phyloP scores from a whole-genome alignment of 2,888 invertebrate genomes.

The Trichopria drosophilae region DNA sequence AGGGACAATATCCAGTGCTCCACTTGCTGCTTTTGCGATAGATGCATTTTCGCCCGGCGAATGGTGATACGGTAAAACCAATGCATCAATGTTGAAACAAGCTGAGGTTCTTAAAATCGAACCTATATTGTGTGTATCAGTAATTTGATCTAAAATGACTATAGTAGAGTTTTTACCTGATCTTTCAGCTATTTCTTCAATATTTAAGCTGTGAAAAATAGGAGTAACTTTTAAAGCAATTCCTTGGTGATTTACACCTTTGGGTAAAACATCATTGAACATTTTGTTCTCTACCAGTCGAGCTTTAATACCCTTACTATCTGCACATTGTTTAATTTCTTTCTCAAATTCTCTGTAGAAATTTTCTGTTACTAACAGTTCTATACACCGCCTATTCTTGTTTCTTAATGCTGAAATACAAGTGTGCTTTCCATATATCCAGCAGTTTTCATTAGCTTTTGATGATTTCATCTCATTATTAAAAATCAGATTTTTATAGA shows the following conservation, averaged over 20 bases:
- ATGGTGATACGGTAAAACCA: conserved; percentile 24
- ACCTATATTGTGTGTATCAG: conserved; percentile 25
- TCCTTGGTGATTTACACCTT: conserved; percentile 24
- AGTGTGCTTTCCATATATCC: conserved; percentile 25
- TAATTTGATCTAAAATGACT: conserved; percentile 26
- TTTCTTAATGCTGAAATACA: conserved; percentile 24
- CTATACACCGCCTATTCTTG: conserved; percentile 26
- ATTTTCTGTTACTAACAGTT: conserved; percentile 23
- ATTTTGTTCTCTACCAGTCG: conserved; percentile 25
- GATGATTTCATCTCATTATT: conserved; percentile 22
- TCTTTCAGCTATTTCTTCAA: conserved; percentile 21
- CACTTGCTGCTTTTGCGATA: conserved; percentile 26
- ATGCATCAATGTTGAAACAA: conserved; percentile 21
- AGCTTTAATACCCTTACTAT: conserved; percentile 17
- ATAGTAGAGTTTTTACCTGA: conserved; percentile 18
- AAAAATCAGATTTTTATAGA: conserved; percentile 23
- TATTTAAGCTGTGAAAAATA: conserved; percentile 21
- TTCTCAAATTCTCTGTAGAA: conserved; percentile 15
- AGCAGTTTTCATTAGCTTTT: conserved; percentile 22
- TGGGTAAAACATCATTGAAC: conserved; percentile 23
- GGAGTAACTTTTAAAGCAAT: conserved; percentile 25
- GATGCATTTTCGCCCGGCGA: conserved; percentile 24
- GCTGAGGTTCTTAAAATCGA: conserved; percentile 23
- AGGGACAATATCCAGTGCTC: conserved; percentile 23
- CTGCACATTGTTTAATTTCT: conserved; percentile 16